phyloP scores from a whole-genome alignment of 2,888 invertebrate species.

The Nephrocerus scutellatus region DNA sequence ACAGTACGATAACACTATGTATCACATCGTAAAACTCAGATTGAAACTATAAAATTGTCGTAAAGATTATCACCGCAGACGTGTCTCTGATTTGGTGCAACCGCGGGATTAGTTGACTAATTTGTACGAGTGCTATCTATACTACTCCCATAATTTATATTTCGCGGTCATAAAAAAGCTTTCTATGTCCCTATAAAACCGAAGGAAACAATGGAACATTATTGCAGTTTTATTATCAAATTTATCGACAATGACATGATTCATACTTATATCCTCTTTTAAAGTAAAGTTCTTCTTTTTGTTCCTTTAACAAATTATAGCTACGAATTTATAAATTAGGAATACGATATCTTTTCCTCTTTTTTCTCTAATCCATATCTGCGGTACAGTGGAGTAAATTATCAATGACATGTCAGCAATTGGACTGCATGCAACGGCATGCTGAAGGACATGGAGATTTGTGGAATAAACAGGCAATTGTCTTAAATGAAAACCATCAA shows the following conservation, averaged over 20 bases:
- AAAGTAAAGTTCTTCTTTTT: constrained; percentile 14
- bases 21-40: too few species aligned
- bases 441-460: constrained; percentile 47
- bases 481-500: constrained; percentile 41
- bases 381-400: constrained; percentile 43
- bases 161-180: too few species aligned
- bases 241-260: background rate
- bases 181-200: too few species aligned
- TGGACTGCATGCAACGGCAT: constrained; percentile 47
- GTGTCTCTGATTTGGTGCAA: too few species aligned
- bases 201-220: constrained; percentile 4
- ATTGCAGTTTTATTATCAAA: too few species aligned
- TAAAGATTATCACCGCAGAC: too few species aligned
- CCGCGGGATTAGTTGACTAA: too few species aligned
- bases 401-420: constrained; percentile 46
- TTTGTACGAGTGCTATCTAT: too few species aligned
- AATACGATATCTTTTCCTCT: constrained; percentile 3
- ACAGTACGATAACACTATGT: too few species aligned
- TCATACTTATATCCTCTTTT: background rate
- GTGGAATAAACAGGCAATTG: constrained; percentile 46
- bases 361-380: constrained; percentile 18
- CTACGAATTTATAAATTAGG: too few species aligned
- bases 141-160: too few species aligned
- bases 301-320: constrained; percentile 27
- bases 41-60: too few species aligned